Evolutionary conservation across 2,797 vertebrate species (phyloP).

Genomic region (Lutjanus argentimaculatus): DNA sequence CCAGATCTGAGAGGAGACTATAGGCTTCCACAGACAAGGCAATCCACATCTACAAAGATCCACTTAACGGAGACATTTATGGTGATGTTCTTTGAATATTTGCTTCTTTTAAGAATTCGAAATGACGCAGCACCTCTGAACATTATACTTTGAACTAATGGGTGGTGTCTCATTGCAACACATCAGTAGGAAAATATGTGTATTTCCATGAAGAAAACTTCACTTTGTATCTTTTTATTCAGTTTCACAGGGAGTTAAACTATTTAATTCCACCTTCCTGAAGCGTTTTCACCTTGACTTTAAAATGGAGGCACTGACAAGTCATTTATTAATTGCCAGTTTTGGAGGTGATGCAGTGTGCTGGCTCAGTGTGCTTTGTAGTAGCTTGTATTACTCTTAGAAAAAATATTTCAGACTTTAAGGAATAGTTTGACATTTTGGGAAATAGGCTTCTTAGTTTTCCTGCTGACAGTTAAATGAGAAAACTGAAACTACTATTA

Average conservation of each 20-base stretch:
- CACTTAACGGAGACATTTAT: slow-evolving; percentile 45
- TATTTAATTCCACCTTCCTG: background rate
- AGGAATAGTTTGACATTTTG: background rate
- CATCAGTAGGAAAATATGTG: slow-evolving; percentile 2
- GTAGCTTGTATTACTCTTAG: too few species aligned
- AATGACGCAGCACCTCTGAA: slow-evolving; percentile 47
- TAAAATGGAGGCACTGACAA: background rate
- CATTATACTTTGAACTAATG: slow-evolving; percentile 16
- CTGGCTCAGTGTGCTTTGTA: background rate
- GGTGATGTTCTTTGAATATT: slow-evolving; percentile 35
- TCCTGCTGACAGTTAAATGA: background rate
- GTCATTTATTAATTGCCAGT: background rate
- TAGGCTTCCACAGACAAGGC: slow-evolving; percentile 36
- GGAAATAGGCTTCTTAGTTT: background rate
- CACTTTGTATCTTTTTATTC: background rate
- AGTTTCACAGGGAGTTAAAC: slow-evolving; percentile 8
- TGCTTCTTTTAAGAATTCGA: slow-evolving; percentile 41
- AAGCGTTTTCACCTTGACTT: background rate
- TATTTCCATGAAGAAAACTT: background rate
- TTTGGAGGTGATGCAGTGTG: background rate
- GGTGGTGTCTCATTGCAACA: background rate
- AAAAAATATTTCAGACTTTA: background rate
- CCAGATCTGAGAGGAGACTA: slow-evolving; percentile 54
- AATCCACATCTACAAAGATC: slow-evolving; percentile 55
- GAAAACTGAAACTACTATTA: background rate